Conservation (phyloP, 2,888 invertebrate species). For the Nephrocerus scutellatus region DNA sequence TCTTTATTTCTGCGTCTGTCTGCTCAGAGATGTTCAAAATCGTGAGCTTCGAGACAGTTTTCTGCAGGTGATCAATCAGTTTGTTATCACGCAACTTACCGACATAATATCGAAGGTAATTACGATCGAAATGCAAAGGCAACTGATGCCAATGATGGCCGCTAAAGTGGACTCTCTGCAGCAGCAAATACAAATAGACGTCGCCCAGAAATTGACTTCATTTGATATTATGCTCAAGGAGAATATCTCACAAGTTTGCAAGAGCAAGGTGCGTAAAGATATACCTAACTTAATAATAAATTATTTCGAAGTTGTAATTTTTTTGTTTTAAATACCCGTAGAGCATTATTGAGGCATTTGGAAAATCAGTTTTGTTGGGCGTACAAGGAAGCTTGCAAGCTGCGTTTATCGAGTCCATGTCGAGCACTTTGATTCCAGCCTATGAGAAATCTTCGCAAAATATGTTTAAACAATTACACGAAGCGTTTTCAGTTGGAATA, state of each 20-base stretch:
- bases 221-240: slow-evolving; percentile 71
- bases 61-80: slow-evolving; percentile 51
- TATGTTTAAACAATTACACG: slow-evolving; percentile 85
- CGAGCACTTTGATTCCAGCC: slow-evolving; percentile 69
- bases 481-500: slow-evolving; percentile 79
- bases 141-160: slow-evolving; percentile 54
- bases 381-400: slow-evolving; percentile 68
- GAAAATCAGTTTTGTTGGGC: slow-evolving; percentile 59
- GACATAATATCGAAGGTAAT: slow-evolving; percentile 54
- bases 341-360: slow-evolving; percentile 69
- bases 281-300: too few relatives aligned
- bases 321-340: too few relatives aligned
- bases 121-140: slow-evolving; percentile 53
- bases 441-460: slow-evolving; percentile 80
- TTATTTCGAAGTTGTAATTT: too few relatives aligned
- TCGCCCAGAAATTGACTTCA: slow-evolving; percentile 63
- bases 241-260: slow-evolving; percentile 70
- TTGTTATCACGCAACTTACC: slow-evolving; percentile 49
- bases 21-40: slow-evolving; percentile 49
- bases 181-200: slow-evolving; percentile 64
- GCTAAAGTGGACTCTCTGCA: slow-evolving; percentile 63
- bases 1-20: too few relatives aligned
- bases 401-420: slow-evolving; percentile 71
- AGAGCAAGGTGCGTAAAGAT: slow-evolving; percentile 63
- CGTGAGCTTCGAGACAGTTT: slow-evolving; percentile 51